Evolutionary conservation across 2,888 invertebrate genomes (phyloP), one percentile per base, ranked within the genome.

Genomic region (Melanchra persicariae): DNA sequence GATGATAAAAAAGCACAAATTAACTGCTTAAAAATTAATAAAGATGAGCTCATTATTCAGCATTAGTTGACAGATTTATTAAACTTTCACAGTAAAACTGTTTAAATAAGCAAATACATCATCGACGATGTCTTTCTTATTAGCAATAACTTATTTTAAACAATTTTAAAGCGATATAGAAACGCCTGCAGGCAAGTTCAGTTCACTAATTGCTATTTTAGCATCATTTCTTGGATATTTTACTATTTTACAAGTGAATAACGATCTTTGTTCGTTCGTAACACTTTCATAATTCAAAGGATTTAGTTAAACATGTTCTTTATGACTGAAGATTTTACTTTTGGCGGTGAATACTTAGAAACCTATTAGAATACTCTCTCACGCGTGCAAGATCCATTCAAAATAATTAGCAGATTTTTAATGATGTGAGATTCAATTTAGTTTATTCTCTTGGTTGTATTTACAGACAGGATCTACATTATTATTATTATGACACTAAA

Each of bases 41-140:
- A 82, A 72, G 70, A 82, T 75, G 15, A 54, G 74, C 60, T 77
- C 72, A 70, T 84, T 82, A 83, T 70, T 84, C n/a, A 77, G 69
- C 60, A 79, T 79, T 77, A 77, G 79, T 59, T 65, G 82, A 69
- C 82, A 79, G 79, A 79, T 79, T 82, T 79, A 82, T 79, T 69
- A 40, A 59, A 54, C 65, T 78, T 77, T 78, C 63, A 63, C 51
- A 57, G 19, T 22, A 54, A 63, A 59, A 66, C 73, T 69, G 59
- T 73, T 73, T 57, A 60, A 40, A 69, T 69, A 69, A 59, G 37
- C 54, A 65, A 59, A 79, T 85, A 71, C 58, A 77, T 83, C 83
- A 82, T 70, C 8, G 17, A 19, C 9, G 52, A 68, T 63, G 67
- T 71, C 71, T 61, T 73, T 71, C 67, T 82, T 80, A 79, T 79